Base-by-base conservation (phyloP, 1,140 invertebrate species). In the Pseudomyrmex concolor region DNA sequence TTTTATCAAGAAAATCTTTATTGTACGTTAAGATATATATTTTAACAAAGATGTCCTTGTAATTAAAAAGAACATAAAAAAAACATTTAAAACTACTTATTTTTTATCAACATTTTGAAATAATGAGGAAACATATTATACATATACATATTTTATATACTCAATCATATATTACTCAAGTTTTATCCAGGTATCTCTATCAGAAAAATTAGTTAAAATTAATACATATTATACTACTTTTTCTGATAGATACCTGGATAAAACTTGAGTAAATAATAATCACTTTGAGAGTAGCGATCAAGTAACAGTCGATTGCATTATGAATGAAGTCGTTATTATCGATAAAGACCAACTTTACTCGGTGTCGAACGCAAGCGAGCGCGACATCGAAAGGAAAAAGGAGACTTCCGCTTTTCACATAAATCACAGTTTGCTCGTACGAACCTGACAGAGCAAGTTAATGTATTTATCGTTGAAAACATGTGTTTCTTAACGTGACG, bases 321-420 rank as follows among this genome's bases (percentile, higher is more conserved):
- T 7, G 43, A 74, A 80, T 59, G 5, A 17, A 60, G 54, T 54
- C 5, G 22, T 70, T 71, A 71, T 80, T 80, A 80, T 62, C n/a
- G 76, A n/a, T 80, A 71, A 71, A 71, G 54, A 71, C 54, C 17
- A 55, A 50, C n/a, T 60, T 71, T 13, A 55, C 12, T 71, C 54
- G 43, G 64, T 64, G 64, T 68, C 51, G 64, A 5, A 34, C 19
- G 76, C 83, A 84, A 15, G 50, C 25, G 15, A 66, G 59, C 64
- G 76, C 43, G 15, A 80, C 54, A 22, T 80, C 54, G 76, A 80
- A 80, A 80, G 76, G 55, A 64, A 80, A 80, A 80, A 80, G 54
- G 15, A 57, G 66, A 80, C 76, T 80, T 80, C 76, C 76, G 76
- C 76, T 80, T 80, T 80, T 80, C 76, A 80, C 76, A 71, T 80